Percentiles rank a stretch among this genome's conserved stretches.
Conservation (phyloP, 37 sponge, comb jelly and placozoan species). For the Petrosia ficiformis region DNA sequence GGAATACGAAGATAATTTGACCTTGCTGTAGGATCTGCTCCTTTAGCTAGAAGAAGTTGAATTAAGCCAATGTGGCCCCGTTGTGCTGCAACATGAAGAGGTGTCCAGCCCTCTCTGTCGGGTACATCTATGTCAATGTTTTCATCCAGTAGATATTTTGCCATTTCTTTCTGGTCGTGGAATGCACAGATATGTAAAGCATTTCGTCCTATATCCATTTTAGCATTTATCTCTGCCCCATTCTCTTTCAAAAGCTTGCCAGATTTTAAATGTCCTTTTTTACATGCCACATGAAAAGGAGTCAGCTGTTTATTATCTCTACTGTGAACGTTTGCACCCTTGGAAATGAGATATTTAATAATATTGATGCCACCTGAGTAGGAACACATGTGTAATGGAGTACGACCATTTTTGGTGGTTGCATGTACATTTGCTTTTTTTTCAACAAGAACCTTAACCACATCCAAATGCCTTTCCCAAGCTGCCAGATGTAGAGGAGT, state of each 20-base stretch:
- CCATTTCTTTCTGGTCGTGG: constrained; percentile 53
- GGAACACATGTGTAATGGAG: constrained; percentile 73
- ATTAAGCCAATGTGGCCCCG: no score
- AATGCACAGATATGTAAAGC: constrained; percentile 71
- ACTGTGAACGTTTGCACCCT: constrained; percentile 15
- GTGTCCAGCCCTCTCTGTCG: no score
- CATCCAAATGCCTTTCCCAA: constrained; percentile 70
- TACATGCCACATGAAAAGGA: constrained; percentile 70
- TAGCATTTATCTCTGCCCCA: constrained; percentile 41
- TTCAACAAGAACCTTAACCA: constrained; percentile 33
- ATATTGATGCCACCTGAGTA: constrained; percentile 47
- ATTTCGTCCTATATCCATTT: constrained; percentile 62
- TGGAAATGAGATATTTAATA: constrained; percentile 33
- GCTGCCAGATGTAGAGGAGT: constrained; percentile 77
- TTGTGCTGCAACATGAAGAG: no score
- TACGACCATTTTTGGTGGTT: constrained; percentile 64
- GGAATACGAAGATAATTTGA: no score
- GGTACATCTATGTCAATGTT: constrained; percentile 37
- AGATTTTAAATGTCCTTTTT: constrained; percentile 53
- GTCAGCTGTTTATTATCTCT: constrained; percentile 63
- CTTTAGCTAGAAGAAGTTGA: no score
- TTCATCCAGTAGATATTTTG: constrained; percentile 35
- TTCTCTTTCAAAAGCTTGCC: constrained; percentile 42
- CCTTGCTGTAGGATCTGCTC: no score
- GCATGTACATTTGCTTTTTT: constrained; percentile 23